Evolutionary conservation across 2,797 vertebrate genomes (phyloP), one percentile per base, ranked within the genome.

Genomic region (Lepus townsendii): DNA sequence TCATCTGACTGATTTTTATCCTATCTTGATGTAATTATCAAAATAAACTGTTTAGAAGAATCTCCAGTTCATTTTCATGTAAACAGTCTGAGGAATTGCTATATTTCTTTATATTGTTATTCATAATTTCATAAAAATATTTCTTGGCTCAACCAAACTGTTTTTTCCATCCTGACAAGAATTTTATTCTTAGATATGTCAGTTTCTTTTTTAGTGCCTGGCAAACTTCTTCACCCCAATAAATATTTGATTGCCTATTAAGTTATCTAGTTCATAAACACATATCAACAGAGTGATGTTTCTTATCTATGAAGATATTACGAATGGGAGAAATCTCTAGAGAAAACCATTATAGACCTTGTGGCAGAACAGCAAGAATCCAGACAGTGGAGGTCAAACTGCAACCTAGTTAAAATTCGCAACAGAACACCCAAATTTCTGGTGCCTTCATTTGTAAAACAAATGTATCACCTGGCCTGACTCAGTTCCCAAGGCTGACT

Each of bases 181-280:
- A 62, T 42, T 76, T 7, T 75, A 26, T 83, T 16, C 54, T 76
- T 75, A n/a, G 8, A 69, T 75, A 2, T 69, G 38, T 78, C 6
- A 22, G 19, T n/a, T 84, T 95, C 60, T 57, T 88, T 96, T 57
- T 88, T 30, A 62, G 62, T 79, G 52, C 3, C 71, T 94, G 30
- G 57, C 32, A 92, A 73, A 19, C 72, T 68, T 5, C 1, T 94
- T 75, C 3, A 1, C 30, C 27, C 47, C 52, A 60, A 14, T 75
- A 93, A 32, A 57, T 14, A 93, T 92, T 93, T 90, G 62, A 88
- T 60, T 90, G 47, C n/a, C 24, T 66, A 75, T 85, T 50, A 86
- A 93, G 54, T 69, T 78, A 93, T 71, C 73, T 10, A 42, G 19
- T 52, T 75, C 42, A 27, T 80, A 79, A 94, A 90, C n/a, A 85